Base-by-base conservation (phyloP, 1,140 invertebrate species). In the Neodiprion pinetum region DNA sequence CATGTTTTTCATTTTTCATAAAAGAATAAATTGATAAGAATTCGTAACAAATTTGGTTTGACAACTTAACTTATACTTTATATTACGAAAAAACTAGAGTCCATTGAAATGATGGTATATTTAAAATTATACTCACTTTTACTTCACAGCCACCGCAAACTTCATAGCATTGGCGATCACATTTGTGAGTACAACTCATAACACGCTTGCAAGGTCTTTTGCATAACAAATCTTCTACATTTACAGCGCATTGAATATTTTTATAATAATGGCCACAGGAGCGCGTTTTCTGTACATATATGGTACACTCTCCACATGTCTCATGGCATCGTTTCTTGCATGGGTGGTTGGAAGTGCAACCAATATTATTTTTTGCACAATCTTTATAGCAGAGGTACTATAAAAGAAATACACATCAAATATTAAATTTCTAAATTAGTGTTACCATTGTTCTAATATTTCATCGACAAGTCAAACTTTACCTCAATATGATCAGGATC, bases 271-370 rank as follows among this genome's bases (percentile, higher is more conserved):
- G 84, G 77, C 90, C 90, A 21, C 73, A 81, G 3, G 80, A 81
- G 49, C 89, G 83, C 12, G 81, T 82, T 77, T 90, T 91, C 12
- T 72, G 69, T n/a, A 90, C 87, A 23, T 71, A 66, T 12, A 90
- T 82, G n/a, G 79, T 73, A 80, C 91, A 92, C 5, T 78, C 12
- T n/a, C 85, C 84, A 81, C 91, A 92, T 17, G 82, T 78, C 77
- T 91, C 87, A 75, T 82, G 83, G 75, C 91, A 92, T 11, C 73
- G 65, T 78, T 87, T 89, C 0, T 76, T 70, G 72, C 91, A 92
- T 47, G 77, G 78, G 75, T 92, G 91, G 23, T 85, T 76, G 12
- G 1, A 84, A 80, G 3, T 83, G 77, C 90, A 91, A 10, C 84
- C 86, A 40, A 81, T 80, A 21, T 87, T 89, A 0, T 78, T 76